phyloP scores from a whole-genome alignment of 2,888 invertebrate genomes.

The Ophion obscuratus region DNA sequence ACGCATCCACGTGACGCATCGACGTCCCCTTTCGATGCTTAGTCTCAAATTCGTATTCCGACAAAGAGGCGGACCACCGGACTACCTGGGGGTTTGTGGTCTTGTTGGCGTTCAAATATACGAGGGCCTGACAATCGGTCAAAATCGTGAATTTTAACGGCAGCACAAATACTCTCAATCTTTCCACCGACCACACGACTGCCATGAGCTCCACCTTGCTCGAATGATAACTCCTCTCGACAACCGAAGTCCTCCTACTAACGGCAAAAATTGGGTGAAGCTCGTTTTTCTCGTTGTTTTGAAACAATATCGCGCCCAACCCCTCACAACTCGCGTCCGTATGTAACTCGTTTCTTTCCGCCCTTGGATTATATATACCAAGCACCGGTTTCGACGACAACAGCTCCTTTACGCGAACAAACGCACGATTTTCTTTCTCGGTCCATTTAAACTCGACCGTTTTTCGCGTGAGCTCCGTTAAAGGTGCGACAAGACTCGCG shows the following conservation, averaged over 20 bases:
- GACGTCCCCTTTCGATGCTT: constrained; percentile 64
- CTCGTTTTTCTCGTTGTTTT: constrained; percentile 16
- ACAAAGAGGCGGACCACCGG: constrained; percentile 12
- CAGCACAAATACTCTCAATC: constrained; percentile 35
- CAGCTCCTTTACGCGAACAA: constrained; percentile 36
- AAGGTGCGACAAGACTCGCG: constrained; percentile 43
- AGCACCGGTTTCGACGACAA: constrained; percentile 39
- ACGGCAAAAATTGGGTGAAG: constrained; percentile 27
- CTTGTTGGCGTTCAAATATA: constrained; percentile 25
- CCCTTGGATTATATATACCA: constrained; percentile 51
- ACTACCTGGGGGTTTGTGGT: constrained; percentile 38
- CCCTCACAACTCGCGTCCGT: constrained; percentile 33
- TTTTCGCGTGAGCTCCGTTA: constrained; percentile 43
- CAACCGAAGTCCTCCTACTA: constrained; percentile 17
- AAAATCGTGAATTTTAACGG: constrained; percentile 66
- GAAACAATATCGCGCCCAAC: constrained; percentile 18
- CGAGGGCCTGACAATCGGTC: constrained; percentile 64
- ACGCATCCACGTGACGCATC: constrained; percentile 69
- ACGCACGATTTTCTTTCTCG: constrained; percentile 29
- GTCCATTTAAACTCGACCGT: constrained; percentile 39
- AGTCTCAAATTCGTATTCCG: constrained; percentile 62
- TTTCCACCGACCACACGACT: constrained; percentile 40
- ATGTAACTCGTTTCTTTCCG: constrained; percentile 19
- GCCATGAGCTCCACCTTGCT: constrained; percentile 36
- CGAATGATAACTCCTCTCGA: constrained; percentile 28